A percentile compares a stretch with the other conserved stretches of the same genome.
Conservation (phyloP, 2,797 vertebrate species). For the Ataeniobius toweri region DNA sequence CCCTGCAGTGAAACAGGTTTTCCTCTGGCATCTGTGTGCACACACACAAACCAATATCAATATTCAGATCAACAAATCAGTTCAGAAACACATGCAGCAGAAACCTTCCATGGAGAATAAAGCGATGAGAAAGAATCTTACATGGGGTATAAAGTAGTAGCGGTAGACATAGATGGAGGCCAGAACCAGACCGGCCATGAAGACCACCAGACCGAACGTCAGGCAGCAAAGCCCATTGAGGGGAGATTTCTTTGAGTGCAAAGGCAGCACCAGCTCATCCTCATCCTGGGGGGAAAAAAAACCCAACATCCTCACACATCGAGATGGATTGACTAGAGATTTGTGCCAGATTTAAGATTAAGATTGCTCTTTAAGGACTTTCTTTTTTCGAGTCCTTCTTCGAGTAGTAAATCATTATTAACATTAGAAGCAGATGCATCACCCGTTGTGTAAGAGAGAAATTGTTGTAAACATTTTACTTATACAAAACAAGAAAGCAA, state of each 20-base stretch:
- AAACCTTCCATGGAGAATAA: background rate
- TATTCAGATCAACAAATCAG: conserved; percentile 6
- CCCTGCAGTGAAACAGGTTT: conserved; percentile 88
- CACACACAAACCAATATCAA: conserved; percentile 7
- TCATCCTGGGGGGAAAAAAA: conserved; percentile 72
- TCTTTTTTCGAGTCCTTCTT: background rate
- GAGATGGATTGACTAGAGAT: background rate
- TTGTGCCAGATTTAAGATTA: background rate
- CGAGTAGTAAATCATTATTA: background rate
- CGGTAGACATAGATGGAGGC: conserved; percentile 92
- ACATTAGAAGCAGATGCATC: background rate
- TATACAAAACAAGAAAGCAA: background rate
- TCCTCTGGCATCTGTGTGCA: conserved; percentile 84
- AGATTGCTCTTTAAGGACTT: background rate
- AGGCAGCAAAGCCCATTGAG: conserved; percentile 90
- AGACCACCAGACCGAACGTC: conserved; percentile 86
- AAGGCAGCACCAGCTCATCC: conserved; percentile 79
- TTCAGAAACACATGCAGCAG: background rate
- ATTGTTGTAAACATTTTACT: background rate
- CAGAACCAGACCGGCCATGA: conserved; percentile 89
- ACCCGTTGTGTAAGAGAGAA: background rate
- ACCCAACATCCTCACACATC: background rate
- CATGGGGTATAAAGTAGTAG: conserved; percentile 91
- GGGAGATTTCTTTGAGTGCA: conserved; percentile 77
- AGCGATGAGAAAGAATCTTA: conserved; percentile 54